A percentile compares a stretch with the other conserved stretches of the same genome.
These are phyloP conservation scores for Paradisaea rubra DNA, from an alignment of 2,113 vertebrate species.

Conservation along the genomic window DNA sequence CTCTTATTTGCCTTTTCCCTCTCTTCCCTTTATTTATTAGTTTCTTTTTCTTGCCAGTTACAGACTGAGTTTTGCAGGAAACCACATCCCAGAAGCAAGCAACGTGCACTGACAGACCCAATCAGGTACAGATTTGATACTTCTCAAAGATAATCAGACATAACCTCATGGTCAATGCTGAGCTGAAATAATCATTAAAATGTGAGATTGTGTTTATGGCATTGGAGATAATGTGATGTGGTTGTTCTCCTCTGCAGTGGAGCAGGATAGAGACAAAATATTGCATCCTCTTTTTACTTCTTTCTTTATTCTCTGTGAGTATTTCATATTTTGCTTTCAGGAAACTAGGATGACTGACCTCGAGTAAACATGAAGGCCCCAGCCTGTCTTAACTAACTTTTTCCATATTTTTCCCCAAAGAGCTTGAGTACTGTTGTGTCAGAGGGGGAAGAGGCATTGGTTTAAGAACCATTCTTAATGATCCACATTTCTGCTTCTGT, in stretches of 20 bases:
- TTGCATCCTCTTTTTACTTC: background rate
- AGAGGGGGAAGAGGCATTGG: fast-evolving
- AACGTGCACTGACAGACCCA: background rate
- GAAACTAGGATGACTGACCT: background rate
- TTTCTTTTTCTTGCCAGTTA: background rate
- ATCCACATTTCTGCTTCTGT: background rate
- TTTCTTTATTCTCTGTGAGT: background rate
- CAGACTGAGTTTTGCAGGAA: background rate
- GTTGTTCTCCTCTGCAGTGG: background rate
- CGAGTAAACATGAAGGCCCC: background rate
- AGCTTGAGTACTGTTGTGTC: background rate
- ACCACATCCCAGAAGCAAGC: background rate
- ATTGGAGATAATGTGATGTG: background rate
- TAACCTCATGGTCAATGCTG: background rate
- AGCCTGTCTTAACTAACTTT: background rate
- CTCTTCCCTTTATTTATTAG: background rate
- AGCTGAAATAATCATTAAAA: background rate
- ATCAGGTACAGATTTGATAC: background rate
- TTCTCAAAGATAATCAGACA: background rate
- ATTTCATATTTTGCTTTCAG: background rate
- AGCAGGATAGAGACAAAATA: background rate
- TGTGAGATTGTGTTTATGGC: background rate
- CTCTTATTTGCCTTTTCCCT: background rate
- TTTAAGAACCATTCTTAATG: background rate
- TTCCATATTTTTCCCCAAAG: background rate